A percentile compares a stretch with the other conserved stretches of the same genome.
phyloP scores from a whole-genome alignment of 1,140 invertebrate species.

The Drosophila pachea region DNA sequence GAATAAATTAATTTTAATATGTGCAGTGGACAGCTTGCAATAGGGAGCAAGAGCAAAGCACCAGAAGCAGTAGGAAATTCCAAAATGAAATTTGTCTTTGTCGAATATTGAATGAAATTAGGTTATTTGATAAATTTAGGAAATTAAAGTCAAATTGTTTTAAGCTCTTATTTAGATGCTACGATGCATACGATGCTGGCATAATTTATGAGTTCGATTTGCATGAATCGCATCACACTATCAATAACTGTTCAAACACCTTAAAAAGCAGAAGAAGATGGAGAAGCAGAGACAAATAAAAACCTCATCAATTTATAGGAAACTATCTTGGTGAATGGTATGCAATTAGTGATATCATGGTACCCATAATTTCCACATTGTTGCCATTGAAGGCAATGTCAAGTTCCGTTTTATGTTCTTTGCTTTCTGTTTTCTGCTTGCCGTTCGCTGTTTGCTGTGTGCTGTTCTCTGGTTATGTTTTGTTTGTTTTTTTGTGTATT shows the following conservation, averaged over 20 bases:
- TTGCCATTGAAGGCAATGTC: constrained; percentile 24
- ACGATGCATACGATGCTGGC: too few species aligned
- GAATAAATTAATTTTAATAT: neutral
- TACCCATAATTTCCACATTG: constrained; percentile 14
- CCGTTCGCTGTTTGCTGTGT: neutral
- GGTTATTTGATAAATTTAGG: too few species aligned
- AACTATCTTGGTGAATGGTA: constrained; percentile 25
- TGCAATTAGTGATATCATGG: constrained; percentile 61
- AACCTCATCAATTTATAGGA: constrained; percentile 44
- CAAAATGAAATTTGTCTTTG: too few species aligned
- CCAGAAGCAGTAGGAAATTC: too few species aligned
- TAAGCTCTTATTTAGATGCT: too few species aligned
- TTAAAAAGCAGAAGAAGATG: constrained; percentile 1
- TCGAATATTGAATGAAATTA: too few species aligned
- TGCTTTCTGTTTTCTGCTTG: neutral
- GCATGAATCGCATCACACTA: too few species aligned
- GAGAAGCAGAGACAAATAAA: constrained; percentile 34
- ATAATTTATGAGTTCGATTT: too few species aligned
- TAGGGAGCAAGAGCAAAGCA: neutral
- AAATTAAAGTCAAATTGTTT: too few species aligned
- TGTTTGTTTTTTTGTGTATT: neutral
- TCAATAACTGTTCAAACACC: too few species aligned
- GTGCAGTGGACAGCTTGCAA: neutral
- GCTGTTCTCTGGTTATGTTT: neutral
- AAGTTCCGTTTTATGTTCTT: constrained; percentile 22